Conservation (phyloP, 2,888 invertebrate genomes). For the Nasonovia ribisnigri region DNA sequence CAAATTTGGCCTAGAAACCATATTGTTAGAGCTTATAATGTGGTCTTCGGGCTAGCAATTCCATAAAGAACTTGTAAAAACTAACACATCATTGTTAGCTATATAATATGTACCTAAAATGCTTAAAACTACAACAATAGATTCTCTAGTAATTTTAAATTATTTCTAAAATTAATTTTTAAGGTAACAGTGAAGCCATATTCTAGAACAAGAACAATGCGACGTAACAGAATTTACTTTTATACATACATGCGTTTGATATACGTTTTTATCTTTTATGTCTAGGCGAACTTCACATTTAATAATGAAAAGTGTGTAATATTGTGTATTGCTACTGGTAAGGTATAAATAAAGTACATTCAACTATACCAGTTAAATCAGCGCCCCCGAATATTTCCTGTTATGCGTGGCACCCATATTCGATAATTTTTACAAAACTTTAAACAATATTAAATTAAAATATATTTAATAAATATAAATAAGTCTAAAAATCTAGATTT, state of each 20-base stretch:
- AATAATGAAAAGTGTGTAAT: not conserved
- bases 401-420: not conserved
- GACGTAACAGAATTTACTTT: not conserved
- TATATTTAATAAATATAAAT: not conserved
- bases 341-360: not conserved
- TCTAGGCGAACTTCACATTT: not conserved
- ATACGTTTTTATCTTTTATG: not conserved
- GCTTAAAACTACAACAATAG: conserved; percentile 32
- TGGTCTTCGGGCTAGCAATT: not conserved
- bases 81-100: conserved; percentile 23
- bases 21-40: conserved; percentile 29
- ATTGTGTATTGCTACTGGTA: not conserved
- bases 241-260: not conserved
- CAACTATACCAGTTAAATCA: not conserved
- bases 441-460: not conserved
- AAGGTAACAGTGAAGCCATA: not conserved
- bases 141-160: conserved; percentile 14
- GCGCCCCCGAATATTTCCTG: not conserved
- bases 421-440: not conserved
- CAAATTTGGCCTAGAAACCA: conserved; percentile 51
- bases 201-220: conserved; percentile 5
- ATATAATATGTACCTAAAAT: conserved; percentile 29
- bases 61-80: not conserved
- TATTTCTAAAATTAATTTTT: not conserved
- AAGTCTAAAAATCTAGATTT: not conserved